Evolutionary conservation across 1,140 invertebrate genomes (phyloP), one percentile per base, ranked within the genome.

Genomic region (Geopemphigus sp.): DNA sequence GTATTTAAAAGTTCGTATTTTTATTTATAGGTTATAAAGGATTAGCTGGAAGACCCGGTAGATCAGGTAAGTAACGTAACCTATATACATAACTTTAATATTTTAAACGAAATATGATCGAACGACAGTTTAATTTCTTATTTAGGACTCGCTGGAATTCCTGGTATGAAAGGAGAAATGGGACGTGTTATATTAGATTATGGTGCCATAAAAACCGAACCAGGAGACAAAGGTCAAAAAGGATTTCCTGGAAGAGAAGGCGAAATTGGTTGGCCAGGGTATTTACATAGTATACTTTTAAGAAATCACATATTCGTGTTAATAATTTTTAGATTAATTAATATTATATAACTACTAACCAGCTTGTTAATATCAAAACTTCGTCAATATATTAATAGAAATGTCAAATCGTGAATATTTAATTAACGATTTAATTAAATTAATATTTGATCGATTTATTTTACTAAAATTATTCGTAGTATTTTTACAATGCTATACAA

Each of bases 111-210:
- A 29, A 63, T 32, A 19, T 63, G 6, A 63, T 32, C 32, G 1
- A 32, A 63, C 17, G 4, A 1, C 17, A 32, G 11, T 39, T 39
- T 66, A 54, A 4, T 19, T 54, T 54, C 2, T 66, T 66, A 5
- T 0, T 66, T 70, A 63, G 82, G 82, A 68, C 54, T 84, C 1
- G 81, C 84, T 64, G 87, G 88, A 47, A 50, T 72, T 19, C 70
- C 80, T 39, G 88, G 88, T 57, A 26, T 80, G 1, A 86, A 86
- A 81, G 88, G 88, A 50, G 24, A 82, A 8, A 81, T 24, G 73
- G 86, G 86, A 70, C 22, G 39, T 57, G 3, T 74, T n/a, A 59
- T 56, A 10, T 54, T 5, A 14, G 29, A 59, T 19, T 10, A 4
- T 64, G 5, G n/a, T 24, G 24, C 22, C 17, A 17, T 0, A 10